Evolutionary conservation across 2,113 vertebrate species (phyloP), one percentile per base, ranked within the genome.

Genomic region (Sander vitreus): DNA sequence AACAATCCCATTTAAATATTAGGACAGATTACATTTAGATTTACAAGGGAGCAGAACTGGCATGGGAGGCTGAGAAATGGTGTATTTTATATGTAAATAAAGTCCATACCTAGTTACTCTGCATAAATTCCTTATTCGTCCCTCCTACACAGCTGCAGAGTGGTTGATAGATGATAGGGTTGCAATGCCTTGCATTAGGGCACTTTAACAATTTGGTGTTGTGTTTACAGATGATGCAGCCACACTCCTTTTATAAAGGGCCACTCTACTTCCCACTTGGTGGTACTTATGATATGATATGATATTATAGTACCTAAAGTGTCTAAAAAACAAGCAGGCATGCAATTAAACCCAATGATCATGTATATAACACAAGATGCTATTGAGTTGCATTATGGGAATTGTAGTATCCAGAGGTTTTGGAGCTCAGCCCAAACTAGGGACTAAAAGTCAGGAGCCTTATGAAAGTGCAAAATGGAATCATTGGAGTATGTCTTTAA

Each of bases 401-500:
- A 25, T 18, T 8, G 8, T 58, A 58, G 19, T 21, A 48, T 48
- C 13, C 25, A 50, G 21, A 16, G n/a, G 14, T 62, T 25, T 70
- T 43, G n/a, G 45, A 43, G 48, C 23, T 33, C 15, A 14, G 43
- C 55, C 45, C 8, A 14, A 15, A 39, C 9, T 13, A 27, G 14
- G 14, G 30, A 18, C 2, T 33, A 1, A 23, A 57, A 50, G 19
- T 65, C 47, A 43, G 57, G 25, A 36, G 2, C 15, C 4, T 66
- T 11, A 66, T 50, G 33, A 14, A 75, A 63, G 23, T 62, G 19
- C 3, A 16, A 51, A 4, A 60, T 16, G 14, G 45, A 53, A 62
- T 60, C 14, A 2, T n/a, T 43, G 7, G 18, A 47, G 43, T 51
- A 13, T 23, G 12, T 81, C n/a, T 75, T 53, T 54, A 81, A 69